These are phyloP conservation scores for Xerus inauris DNA, from an alignment of 2,113 vertebrate species.

Conservation along the genomic window DNA sequence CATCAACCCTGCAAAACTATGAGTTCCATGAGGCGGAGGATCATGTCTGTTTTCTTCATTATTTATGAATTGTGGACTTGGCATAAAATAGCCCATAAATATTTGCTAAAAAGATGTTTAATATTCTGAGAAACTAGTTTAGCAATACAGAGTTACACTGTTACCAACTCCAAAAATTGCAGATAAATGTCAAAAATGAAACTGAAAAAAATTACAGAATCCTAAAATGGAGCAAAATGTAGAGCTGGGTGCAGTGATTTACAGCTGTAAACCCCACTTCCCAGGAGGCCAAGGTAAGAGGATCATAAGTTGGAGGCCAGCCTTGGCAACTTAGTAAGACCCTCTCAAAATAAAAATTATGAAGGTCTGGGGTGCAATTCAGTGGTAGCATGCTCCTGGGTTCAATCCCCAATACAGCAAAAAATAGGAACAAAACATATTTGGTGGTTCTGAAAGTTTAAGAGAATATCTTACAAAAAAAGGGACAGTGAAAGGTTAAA, in stretches of 20 bases:
- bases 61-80: not conserved
- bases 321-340: too few species aligned
- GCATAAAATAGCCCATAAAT: not conserved
- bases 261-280: too few species aligned
- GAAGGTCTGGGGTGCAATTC: too few species aligned
- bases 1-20: not conserved
- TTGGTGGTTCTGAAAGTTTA: conserved; percentile 5
- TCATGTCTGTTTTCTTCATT: not conserved
- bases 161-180: not conserved
- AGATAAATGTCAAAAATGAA: conserved; percentile 44
- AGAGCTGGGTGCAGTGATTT: not conserved
- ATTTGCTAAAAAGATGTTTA: not conserved
- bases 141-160: not conserved
- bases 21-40: not conserved
- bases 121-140: not conserved
- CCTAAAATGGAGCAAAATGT: not conserved
- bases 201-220: not conserved
- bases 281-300: too few species aligned
- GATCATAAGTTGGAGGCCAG: too few species aligned
- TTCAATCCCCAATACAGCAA: too few species aligned
- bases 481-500: conserved; percentile 3
- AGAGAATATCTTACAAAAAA: not conserved
- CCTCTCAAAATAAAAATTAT: too few species aligned
- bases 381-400: too few species aligned
- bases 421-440: not conserved